These are phyloP conservation scores for Momotus momota DNA, from an alignment of 2,797 vertebrate species.

Conservation along the genomic window DNA sequence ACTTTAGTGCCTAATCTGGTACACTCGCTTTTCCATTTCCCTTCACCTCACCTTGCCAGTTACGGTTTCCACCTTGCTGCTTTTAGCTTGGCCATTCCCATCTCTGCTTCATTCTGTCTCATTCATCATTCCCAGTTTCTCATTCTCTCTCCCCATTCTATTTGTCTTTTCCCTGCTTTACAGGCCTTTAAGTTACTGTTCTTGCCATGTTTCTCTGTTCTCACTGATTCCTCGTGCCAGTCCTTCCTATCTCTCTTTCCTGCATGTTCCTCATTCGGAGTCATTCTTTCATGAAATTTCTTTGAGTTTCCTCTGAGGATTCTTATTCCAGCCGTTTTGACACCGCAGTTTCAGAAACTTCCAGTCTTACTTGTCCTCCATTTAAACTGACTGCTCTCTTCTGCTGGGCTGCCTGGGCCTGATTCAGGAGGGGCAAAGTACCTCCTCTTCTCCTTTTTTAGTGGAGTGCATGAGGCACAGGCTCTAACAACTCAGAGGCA, in stretches of 20 bases:
- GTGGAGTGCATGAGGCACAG: not conserved
- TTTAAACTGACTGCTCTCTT: not conserved
- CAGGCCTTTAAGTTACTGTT: not conserved
- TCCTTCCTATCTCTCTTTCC: not conserved
- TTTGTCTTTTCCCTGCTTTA: not conserved
- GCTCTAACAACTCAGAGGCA: not conserved
- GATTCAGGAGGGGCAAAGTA: not conserved
- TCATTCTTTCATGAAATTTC: not conserved
- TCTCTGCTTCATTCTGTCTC: not conserved
- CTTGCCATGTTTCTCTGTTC: not conserved
- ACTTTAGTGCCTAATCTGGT: not conserved
- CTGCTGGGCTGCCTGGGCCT: not conserved
- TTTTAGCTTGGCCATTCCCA: not conserved
- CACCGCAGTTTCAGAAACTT: not conserved
- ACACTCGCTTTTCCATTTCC: not conserved
- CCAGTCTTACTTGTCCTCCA: not conserved
- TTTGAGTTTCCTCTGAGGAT: not conserved
- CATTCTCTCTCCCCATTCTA: not conserved
- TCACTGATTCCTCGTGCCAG: not conserved
- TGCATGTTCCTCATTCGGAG: not conserved
- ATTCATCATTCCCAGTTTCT: not conserved
- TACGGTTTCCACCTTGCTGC: not conserved
- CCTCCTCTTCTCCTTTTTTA: not conserved
- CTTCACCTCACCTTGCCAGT: not conserved
- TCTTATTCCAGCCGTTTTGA: not conserved